Conservation (phyloP, 2,113 vertebrate species). For the Apteryx mantelli region DNA sequence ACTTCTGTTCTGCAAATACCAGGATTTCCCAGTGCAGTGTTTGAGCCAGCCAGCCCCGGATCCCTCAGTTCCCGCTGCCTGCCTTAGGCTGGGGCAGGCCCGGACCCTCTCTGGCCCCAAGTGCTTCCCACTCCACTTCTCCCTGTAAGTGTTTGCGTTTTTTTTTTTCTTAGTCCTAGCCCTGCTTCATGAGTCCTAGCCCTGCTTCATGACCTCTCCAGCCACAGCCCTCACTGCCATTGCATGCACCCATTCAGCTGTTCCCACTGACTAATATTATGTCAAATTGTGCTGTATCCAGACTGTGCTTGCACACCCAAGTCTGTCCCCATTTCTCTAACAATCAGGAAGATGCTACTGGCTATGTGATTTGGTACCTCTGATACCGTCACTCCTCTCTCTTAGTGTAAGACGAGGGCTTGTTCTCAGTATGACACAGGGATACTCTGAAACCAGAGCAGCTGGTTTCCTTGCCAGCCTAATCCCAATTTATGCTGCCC, state of each 20-base stretch:
- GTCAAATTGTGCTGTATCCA: accelerated
- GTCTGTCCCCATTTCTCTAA: neutral
- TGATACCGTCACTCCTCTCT: neutral
- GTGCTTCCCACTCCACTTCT: neutral
- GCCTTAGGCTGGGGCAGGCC: accelerated
- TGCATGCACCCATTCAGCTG: neutral
- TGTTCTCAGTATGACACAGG: neutral
- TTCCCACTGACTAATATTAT: neutral
- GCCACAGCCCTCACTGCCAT: accelerated
- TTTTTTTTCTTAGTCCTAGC: neutral
- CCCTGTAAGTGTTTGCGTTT: neutral
- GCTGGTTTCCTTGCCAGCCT: neutral
- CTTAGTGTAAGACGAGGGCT: neutral
- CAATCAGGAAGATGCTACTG: accelerated
- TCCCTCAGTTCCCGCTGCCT: too few relatives aligned
- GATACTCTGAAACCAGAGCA: neutral
- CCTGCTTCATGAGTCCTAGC: too few relatives aligned
- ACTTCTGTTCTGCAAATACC: neutral
- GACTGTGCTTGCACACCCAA: neutral
- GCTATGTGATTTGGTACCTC: accelerated
- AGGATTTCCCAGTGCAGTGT: neutral
- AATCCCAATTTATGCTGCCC: neutral
- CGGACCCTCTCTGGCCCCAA: neutral
- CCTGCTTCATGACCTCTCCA: neutral
- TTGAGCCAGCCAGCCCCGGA: neutral